phyloP scores from a whole-genome alignment of 1,140 invertebrate genomes.

The Dysdera silvatica region DNA sequence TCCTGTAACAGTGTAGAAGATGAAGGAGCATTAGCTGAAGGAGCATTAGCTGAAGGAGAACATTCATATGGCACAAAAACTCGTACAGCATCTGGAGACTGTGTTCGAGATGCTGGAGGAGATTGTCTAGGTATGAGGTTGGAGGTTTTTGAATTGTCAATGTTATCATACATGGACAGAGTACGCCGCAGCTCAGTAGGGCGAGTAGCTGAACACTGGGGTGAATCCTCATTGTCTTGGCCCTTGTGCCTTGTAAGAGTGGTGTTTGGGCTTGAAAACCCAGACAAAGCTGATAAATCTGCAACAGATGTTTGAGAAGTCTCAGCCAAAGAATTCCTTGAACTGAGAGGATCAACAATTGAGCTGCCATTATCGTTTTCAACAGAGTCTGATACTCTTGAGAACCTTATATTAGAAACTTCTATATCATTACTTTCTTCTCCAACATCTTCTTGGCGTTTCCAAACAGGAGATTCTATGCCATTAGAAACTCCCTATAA shows the following conservation, averaged over 20 bases:
- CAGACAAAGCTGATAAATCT: conserved; percentile 66
- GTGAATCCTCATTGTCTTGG: conserved; percentile 18
- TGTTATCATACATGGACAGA: conserved; percentile 35
- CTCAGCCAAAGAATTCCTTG: conserved; percentile 65
- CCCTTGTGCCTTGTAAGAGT: conserved; percentile 31
- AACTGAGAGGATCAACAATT: conserved; percentile 50
- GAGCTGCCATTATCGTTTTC: conserved; percentile 60
- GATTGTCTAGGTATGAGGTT: conserved; percentile 17
- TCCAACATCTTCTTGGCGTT: conserved; percentile 20
- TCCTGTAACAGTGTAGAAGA: conserved; percentile 22
- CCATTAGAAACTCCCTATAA: conserved; percentile 20
- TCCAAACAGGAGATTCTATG: conserved; percentile 19
- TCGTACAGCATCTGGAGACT: conserved; percentile 54
- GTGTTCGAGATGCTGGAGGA: conserved; percentile 15
- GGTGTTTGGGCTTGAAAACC: conserved; percentile 29
- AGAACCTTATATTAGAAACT: conserved; percentile 24
- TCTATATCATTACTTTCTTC: conserved; percentile 15
- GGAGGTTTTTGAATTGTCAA: conserved; percentile 36
- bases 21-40: conserved; percentile 14
- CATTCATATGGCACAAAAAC: conserved; percentile 62
- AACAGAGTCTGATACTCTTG: conserved; percentile 58
- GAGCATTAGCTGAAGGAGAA: conserved; percentile 10
- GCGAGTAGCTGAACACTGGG: conserved; percentile 17
- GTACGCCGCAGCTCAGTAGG: conserved; percentile 25
- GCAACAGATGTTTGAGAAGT: conserved; percentile 74